Evolutionary conservation across 2,797 vertebrate genomes (phyloP), one percentile per base, ranked within the genome.

Genomic region (Vultur gryphus): DNA sequence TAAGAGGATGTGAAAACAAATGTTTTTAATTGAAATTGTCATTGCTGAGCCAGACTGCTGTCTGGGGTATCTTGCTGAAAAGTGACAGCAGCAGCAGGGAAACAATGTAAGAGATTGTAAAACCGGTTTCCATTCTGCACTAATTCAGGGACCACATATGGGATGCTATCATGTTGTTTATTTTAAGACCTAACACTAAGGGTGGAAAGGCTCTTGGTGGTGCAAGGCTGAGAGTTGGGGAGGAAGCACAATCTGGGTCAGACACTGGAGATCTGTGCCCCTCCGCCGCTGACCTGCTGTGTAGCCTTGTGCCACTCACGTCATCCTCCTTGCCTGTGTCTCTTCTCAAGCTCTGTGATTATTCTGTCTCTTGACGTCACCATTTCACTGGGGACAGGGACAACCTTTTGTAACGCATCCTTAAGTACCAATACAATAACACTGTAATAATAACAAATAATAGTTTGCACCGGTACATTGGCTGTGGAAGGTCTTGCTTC

Each of bases 1-100:
- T 95, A 92, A 81, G 24, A 81, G 54, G 39, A 96, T 76, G 70
- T 70, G 93, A 96, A 97, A 96, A 97, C 90, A 97, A 97, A 96
- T 94, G 93, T 59, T 95, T 96, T 94, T 97, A 97, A 97, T 95
- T 96, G 94, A 95, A 96, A 97, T 96, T 96, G 90, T 76, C 95
- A 49, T 70, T 96, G 82, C 84, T 35, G 72, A 97, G 95, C 79
- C 69, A 97, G 93, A 55, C 76, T 92, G 69, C 90, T 88, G 89
- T 93, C 92, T 92, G 57, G 89, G 84, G 84, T 78, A 69, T 91
- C 92, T 96, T 78, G 92, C 96, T 91, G 90, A 78, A 97, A 96
- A 96, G 90, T 79, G 89, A 88, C 92, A 86, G 87, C 95, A 96
- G 48, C 95, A 96, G 95, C 92, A 88, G 95, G 94, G 61, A 96